Base-by-base conservation (phyloP, 2,113 vertebrate species). In the Pitta sordida region DNA sequence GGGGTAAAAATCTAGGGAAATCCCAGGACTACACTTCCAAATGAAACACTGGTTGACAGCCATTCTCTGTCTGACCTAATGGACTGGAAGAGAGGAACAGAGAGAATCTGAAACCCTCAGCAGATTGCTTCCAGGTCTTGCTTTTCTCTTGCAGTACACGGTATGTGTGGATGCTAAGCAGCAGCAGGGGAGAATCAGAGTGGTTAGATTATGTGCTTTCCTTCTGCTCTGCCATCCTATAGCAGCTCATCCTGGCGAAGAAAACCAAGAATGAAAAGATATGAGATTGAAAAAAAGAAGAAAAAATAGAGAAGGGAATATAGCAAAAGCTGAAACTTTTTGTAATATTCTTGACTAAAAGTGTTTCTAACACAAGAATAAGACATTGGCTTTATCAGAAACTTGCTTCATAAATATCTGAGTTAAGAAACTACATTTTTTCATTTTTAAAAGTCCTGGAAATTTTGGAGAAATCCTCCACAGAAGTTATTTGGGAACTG, bases 101-200 rank as follows among this genome's bases (percentile, higher is more conserved):
- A 64, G 77, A 93, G 71, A 96, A 96, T 90, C 75, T 96, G 90
- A 96, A 95, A 69, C 71, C n/a, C 95, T 96, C 95, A 94, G 93
- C 93, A 96, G 67, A 96, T 90, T 95, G 63, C 46, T 95, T 94
- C 92, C 88, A 93, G 92, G 88, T 91, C 92, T 94, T 90, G 88
- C 55, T 91, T 93, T 88, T 83, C 85, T 95, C 82, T 90, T 90
- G 85, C 87, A 83, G 24, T 73, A 32, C 16, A 44, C 53, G 86
- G 65, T 62, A 55, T 46, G 46, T 69, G 37, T 51, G 71, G 59
- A 90, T 95, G 96, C 92, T 92, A 96, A 90, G 82, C 75, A 96
- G 82, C 95, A 96, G 95, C 95, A 94, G 95, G 95, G 85, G 95
- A 96, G 43, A 88, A 85, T 85, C 67, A 83, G 49, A 89, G 67